These are phyloP conservation scores for Drepana arcuata DNA, from an alignment of 1,140 invertebrate species.

Conservation along the genomic window DNA sequence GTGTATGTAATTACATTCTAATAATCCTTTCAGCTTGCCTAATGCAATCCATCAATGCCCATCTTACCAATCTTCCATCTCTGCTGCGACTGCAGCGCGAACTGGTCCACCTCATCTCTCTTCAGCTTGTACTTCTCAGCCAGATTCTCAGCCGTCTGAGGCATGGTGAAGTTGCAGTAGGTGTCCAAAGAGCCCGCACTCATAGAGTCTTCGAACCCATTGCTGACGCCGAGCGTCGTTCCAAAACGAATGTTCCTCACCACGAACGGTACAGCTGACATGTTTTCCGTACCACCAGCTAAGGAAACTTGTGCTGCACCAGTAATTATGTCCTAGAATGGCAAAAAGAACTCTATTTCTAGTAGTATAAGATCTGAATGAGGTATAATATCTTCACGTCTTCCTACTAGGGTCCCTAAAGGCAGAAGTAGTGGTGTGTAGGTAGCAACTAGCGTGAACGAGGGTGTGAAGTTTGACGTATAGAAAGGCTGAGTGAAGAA, in stretches of 20 bases:
- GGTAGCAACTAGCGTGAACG: too few species aligned
- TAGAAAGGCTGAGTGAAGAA: too few species aligned
- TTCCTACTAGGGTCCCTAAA: too few species aligned
- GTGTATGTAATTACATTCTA: too few species aligned
- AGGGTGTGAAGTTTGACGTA: too few species aligned
- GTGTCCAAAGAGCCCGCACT: constrained; percentile 85
- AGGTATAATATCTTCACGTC: too few species aligned
- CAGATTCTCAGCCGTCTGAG: constrained; percentile 96
- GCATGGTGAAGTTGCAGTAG: constrained; percentile 95
- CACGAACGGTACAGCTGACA: constrained; percentile 92
- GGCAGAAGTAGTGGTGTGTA: too few species aligned
- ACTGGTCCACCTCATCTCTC: constrained; percentile 89
- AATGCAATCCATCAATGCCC: too few species aligned
- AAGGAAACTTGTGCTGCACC: constrained; percentile 91
- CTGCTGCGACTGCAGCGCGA: constrained; percentile 86
- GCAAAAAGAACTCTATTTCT: too few species aligned
- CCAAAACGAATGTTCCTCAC: constrained; percentile 93
- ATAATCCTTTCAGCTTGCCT: too few species aligned
- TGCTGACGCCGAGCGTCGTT: constrained; percentile 82
- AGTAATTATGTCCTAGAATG: constrained; percentile 86
- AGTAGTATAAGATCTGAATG: too few species aligned
- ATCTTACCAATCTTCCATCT: constrained; percentile 85
- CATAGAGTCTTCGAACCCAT: constrained; percentile 90
- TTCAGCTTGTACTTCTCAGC: constrained; percentile 91
- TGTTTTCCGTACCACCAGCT: constrained; percentile 94